These are phyloP conservation scores for Xestia rhomboidea DNA, from an alignment of 2,888 invertebrate genomes.

Conservation along the genomic window DNA sequence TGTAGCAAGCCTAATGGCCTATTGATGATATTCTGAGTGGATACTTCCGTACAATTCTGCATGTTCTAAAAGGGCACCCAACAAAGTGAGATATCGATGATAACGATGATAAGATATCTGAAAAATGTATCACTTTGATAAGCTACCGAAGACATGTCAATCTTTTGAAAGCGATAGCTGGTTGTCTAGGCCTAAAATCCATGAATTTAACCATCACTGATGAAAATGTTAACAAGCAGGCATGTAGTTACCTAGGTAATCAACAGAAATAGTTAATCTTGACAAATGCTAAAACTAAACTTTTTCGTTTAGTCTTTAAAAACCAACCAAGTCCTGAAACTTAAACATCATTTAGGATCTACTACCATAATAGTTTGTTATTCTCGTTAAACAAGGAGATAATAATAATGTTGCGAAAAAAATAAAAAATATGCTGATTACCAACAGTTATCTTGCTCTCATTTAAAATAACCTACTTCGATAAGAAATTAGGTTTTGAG, in stretches of 20 bases:
- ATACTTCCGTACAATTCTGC: background rate
- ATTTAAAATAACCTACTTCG: slow-evolving; percentile 20
- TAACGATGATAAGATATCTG: background rate
- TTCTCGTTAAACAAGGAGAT: background rate
- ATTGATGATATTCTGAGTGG: background rate
- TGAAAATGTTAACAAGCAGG: background rate
- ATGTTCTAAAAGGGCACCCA: background rate
- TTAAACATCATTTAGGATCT: background rate
- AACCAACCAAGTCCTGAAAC: background rate
- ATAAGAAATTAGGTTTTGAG: slow-evolving; percentile 31
- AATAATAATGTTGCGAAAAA: background rate
- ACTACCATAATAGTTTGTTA: background rate
- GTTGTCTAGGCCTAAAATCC: background rate
- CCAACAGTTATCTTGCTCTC: background rate
- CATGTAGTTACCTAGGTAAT: background rate
- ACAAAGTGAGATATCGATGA: background rate
- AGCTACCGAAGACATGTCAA: background rate
- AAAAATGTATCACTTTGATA: background rate
- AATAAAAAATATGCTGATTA: slow-evolving; percentile 1
- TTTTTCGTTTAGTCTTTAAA: background rate
- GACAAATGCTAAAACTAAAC: background rate
- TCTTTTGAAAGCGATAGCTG: background rate
- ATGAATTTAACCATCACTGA: background rate
- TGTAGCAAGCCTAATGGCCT: background rate
- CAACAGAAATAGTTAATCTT: background rate